Percentiles rank a stretch among this genome's conserved stretches.
Conservation (phyloP, 2,888 invertebrate species). For the Acleris emargana region DNA sequence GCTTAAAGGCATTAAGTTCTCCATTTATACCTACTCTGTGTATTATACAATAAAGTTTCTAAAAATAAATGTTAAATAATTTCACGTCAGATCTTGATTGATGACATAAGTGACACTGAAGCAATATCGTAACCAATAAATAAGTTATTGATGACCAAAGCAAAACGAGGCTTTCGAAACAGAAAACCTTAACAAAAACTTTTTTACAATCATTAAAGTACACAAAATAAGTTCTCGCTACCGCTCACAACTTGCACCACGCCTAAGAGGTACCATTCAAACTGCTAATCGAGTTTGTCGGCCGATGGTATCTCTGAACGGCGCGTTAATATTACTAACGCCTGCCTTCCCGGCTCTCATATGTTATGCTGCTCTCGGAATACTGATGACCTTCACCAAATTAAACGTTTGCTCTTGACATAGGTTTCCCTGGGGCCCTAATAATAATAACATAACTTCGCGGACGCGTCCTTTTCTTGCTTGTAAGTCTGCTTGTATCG, state of each 20-base stretch:
- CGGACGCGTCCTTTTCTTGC: no score
- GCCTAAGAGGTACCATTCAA: constrained; percentile 59
- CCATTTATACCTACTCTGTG: no score
- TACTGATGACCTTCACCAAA: constrained; percentile 20
- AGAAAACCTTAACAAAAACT: constrained; percentile 37
- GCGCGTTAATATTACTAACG: constrained; percentile 77
- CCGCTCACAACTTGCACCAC: constrained; percentile 46
- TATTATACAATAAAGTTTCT: no score
- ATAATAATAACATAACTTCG: no score
- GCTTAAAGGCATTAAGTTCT: no score
- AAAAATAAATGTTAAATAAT: no score
- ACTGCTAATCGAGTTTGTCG: constrained; percentile 83
- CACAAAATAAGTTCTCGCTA: constrained; percentile 27
- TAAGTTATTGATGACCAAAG: no score
- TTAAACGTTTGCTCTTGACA: constrained; percentile 8
- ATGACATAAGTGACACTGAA: no score
- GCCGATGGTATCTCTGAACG: constrained; percentile 80
- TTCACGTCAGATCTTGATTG: no score
- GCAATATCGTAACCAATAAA: no score
- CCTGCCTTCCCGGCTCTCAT: constrained; percentile 48
- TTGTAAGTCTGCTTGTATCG: no score
- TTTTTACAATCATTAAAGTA: background rate
- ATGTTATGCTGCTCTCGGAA: constrained; percentile 19
- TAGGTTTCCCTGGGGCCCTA: background rate
- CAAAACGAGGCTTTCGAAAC: constrained; percentile 27